Evolutionary conservation across 2,888 invertebrate genomes (phyloP).

Genomic region (Chalcis sispes): DNA sequence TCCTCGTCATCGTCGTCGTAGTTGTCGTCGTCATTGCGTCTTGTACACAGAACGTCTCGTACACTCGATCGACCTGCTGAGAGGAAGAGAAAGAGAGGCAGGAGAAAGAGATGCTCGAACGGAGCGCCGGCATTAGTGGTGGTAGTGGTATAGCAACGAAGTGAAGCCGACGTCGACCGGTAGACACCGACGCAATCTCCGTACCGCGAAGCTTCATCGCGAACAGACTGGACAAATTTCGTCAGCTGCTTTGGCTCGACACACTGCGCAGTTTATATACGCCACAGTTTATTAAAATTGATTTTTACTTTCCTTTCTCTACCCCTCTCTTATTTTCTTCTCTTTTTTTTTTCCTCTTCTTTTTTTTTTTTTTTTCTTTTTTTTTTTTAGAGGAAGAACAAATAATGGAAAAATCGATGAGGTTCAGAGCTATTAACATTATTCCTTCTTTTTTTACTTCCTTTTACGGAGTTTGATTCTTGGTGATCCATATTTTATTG

Average conservation of each 20-base stretch:
- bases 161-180: not conserved
- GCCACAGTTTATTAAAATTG: constrained; percentile 1
- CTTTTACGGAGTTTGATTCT: not conserved
- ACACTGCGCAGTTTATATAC: too few species aligned
- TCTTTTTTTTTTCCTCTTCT: not conserved
- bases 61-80: not conserved
- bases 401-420: constrained; percentile 18
- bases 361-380: not conserved
- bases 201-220: not conserved
- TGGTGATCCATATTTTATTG: constrained; percentile 28
- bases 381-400: not conserved
- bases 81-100: not conserved
- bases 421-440: not conserved
- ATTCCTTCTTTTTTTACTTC: constrained; percentile 4
- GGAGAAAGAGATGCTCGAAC: not conserved
- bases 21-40: too few species aligned
- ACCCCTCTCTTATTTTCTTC: not conserved
- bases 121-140: not conserved
- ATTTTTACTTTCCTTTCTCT: too few species aligned
- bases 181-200: not conserved
- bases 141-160: too few species aligned
- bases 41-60: too few species aligned
- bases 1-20: too few species aligned
- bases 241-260: not conserved
- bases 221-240: not conserved